Base-by-base conservation (phyloP, 2,797 vertebrate species). In the Pteropus rufus region DNA sequence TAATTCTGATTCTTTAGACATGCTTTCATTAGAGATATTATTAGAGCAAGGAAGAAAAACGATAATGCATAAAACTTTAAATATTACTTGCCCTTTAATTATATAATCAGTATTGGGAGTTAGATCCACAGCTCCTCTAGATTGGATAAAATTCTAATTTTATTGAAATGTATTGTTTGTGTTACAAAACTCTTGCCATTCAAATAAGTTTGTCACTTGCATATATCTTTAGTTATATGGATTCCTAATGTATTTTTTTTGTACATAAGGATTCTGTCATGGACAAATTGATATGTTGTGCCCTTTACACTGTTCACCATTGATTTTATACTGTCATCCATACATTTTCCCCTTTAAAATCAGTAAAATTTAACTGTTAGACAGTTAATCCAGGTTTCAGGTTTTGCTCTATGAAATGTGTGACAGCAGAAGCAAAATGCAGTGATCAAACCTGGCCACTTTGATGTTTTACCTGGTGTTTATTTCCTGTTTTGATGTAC, bases 61-160 rank as follows among this genome's bases (percentile, higher is more conserved):
- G 76, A 52, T 83, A 82, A 77, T 81, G 31, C 15, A 39, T 44
- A 67, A 82, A 79, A 77, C 14, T 75, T 83, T 80, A 82, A 93
- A 4, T 52, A 76, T 93, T 73, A 81, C 10, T 72, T 95, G 39
- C 21, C 56, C 72, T 96, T 95, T 81, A 76, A 84, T 92, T 84
- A 89, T 67, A n/a, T 80, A 83, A 72, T 5, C 34, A 75, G 77
- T 76, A n/a, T 34, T 75, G 6, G 56, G 11, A 93, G 76, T 81
- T 70, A 93, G 58, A 79, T 44, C n/a, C 49, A 62, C 5, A 93
- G n/a, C 21, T 70, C 6, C 52, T 93, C 58, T 41, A 73, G 36
- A 77, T 2, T 84, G 23, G 2, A 10, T 69, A 67, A 91, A 92
- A 82, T 79, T 91, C 49, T 69, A 54, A 85, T 52, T 67, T 88